A percentile compares a stretch with the other conserved stretches of the same genome.
These are phyloP conservation scores for Chaetura pelagica DNA, from an alignment of 2,113 vertebrate species.

Conservation along the genomic window DNA sequence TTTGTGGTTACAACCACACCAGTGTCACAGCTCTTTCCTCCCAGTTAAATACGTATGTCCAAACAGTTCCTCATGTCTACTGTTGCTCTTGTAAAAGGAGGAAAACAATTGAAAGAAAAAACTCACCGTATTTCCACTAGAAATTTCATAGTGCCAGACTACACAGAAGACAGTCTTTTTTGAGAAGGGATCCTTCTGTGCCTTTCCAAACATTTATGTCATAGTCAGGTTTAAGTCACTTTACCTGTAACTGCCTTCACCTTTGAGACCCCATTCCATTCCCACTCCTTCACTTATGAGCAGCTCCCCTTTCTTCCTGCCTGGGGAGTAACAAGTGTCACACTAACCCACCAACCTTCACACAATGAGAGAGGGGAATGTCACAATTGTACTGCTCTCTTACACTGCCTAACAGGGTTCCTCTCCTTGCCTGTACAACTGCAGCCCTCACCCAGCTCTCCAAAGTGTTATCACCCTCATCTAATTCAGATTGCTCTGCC, in stretches of 20 bases:
- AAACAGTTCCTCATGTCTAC: neutral
- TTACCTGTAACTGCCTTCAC: neutral
- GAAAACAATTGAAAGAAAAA: neutral
- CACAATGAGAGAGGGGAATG: neutral
- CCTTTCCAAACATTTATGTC: neutral
- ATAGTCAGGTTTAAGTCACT: neutral
- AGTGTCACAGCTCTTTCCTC: conserved; percentile 35
- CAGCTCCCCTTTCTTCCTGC: neutral
- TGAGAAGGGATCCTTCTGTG: neutral
- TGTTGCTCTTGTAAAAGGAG: neutral
- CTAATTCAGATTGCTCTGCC: neutral
- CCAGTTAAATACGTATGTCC: neutral
- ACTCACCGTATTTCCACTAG: neutral
- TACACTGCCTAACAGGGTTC: neutral
- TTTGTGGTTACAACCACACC: conserved; percentile 59
- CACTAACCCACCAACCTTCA: neutral
- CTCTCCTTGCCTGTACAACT: neutral
- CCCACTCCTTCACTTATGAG: neutral
- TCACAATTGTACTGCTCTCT: neutral
- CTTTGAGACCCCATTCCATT: neutral
- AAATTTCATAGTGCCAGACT: neutral
- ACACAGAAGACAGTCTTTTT: neutral
- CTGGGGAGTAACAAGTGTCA: neutral
- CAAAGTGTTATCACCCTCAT: neutral
- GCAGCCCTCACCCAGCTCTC: neutral